Percentiles rank a stretch among this genome's conserved stretches.
These are phyloP conservation scores for Colletes collaris DNA, from an alignment of 2,888 invertebrate genomes.

Conservation along the genomic window DNA sequence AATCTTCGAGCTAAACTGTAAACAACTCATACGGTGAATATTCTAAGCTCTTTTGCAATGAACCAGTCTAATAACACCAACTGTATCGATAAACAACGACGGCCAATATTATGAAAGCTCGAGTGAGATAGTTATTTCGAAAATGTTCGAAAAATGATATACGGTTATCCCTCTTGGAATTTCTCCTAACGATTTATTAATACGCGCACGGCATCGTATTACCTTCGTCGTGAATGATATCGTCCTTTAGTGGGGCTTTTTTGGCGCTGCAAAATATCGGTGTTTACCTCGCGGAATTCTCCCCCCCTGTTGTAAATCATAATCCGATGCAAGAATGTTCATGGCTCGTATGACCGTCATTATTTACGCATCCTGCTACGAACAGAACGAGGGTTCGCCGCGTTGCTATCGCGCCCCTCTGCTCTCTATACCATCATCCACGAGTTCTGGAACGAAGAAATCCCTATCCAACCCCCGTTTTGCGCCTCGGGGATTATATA, in stretches of 20 bases:
- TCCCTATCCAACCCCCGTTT: constrained; percentile 45
- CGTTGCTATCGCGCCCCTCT: constrained; percentile 39
- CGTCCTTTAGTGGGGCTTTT: neutral
- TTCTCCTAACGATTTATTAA: constrained; percentile 33
- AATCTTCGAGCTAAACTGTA: no score
- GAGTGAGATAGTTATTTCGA: no score
- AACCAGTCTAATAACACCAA: no score
- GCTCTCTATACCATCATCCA: constrained; percentile 45
- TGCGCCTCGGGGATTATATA: constrained; percentile 41
- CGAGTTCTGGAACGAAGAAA: constrained; percentile 40
- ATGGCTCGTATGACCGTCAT: constrained; percentile 63
- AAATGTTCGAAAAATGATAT: neutral
- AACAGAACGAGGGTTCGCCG: constrained; percentile 60
- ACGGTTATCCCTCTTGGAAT: neutral
- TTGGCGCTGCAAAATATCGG: constrained; percentile 21
- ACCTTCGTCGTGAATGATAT: neutral
- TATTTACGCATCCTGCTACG: constrained; percentile 71
- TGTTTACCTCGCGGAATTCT: constrained; percentile 29
- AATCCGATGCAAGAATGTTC: constrained; percentile 54
- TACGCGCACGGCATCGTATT: constrained; percentile 2
- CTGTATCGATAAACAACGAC: neutral
- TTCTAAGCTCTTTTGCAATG: no score
- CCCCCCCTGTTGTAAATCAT: constrained; percentile 59
- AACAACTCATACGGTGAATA: no score
- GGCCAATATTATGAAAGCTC: no score